A percentile compares a stretch with the other conserved stretches of the same genome.
Evolutionary conservation across 2,888 invertebrate species (phyloP).

Genomic region (Troides helena): DNA sequence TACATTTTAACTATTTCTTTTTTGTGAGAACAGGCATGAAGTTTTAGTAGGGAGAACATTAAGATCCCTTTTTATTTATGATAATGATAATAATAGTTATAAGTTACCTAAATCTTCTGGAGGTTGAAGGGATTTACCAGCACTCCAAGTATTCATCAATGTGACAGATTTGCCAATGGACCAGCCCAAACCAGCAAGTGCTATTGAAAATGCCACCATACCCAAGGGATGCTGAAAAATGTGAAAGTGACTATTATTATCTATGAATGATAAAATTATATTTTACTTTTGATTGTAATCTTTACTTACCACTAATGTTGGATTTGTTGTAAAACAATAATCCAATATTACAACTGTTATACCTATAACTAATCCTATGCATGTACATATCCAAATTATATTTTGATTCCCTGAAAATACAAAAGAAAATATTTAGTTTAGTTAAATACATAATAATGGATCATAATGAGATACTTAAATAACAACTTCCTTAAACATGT

Average conservation of each 20-base stretch:
- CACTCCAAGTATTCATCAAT: slow-evolving; percentile 62
- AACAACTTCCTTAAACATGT: too few relatives aligned
- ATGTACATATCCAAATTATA: slow-evolving; percentile 87
- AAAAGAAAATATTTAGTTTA: slow-evolving; percentile 9
- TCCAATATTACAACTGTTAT: slow-evolving; percentile 85
- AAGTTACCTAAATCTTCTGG: slow-evolving; percentile 69
- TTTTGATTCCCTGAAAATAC: slow-evolving; percentile 82
- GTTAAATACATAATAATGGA: too few relatives aligned
- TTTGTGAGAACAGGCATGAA: too few relatives aligned
- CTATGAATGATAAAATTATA: background rate
- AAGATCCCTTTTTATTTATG: background rate
- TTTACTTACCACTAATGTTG: slow-evolving; percentile 81
- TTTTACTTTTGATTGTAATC: background rate
- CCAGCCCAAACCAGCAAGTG: slow-evolving; percentile 84
- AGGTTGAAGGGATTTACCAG: slow-evolving; percentile 67
- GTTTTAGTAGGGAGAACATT: background rate
- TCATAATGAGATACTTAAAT: too few relatives aligned
- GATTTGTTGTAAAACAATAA: slow-evolving; percentile 82
- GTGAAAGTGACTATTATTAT: background rate
- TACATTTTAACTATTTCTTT: too few relatives aligned
- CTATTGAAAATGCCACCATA: slow-evolving; percentile 85
- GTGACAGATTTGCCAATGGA: slow-evolving; percentile 80
- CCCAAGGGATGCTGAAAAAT: slow-evolving; percentile 84
- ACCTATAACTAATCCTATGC: slow-evolving; percentile 85
- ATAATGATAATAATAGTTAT: background rate